Evolutionary conservation across 2,797 vertebrate genomes (phyloP).

Genomic region (Huso huso): DNA sequence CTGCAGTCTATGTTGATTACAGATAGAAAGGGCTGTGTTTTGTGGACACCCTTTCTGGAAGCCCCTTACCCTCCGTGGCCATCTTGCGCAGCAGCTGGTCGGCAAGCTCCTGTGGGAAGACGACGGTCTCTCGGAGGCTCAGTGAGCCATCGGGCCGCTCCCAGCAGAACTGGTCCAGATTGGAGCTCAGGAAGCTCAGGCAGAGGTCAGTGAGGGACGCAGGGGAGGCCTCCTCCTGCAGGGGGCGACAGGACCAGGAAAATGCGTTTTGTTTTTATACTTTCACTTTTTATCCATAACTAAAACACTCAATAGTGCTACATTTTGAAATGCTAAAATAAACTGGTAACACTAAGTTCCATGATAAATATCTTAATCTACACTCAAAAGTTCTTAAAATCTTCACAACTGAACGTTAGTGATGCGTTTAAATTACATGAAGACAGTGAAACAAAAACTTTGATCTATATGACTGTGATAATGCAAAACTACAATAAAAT

Average conservation of each 20-base stretch:
- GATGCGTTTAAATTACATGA: too few species aligned
- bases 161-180: constrained; percentile 84
- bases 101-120: constrained; percentile 94
- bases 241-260: constrained; percentile 2
- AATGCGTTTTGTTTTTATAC: neutral
- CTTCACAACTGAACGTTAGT: too few species aligned
- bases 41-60: neutral
- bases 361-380: neutral
- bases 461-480: too few species aligned
- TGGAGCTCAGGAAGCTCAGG: constrained; percentile 82
- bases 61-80: constrained; percentile 80
- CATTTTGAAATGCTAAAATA: neutral
- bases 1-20: neutral
- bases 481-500: too few species aligned
- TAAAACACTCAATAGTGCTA: too few species aligned
- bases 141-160: constrained; percentile 86
- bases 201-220: constrained; percentile 85
- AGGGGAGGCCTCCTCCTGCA: constrained; percentile 85
- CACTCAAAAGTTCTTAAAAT: too few species aligned
- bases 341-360: neutral
- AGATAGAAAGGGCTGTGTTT: constrained; percentile 10
- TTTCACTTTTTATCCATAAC: neutral
- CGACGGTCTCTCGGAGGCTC: constrained; percentile 83
- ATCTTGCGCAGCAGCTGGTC: constrained; percentile 91
- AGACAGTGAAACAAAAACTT: too few species aligned